A percentile compares a stretch with the other conserved stretches of the same genome.
Evolutionary conservation across 2,113 vertebrate genomes (phyloP).

Genomic region (Chionis minor): DNA sequence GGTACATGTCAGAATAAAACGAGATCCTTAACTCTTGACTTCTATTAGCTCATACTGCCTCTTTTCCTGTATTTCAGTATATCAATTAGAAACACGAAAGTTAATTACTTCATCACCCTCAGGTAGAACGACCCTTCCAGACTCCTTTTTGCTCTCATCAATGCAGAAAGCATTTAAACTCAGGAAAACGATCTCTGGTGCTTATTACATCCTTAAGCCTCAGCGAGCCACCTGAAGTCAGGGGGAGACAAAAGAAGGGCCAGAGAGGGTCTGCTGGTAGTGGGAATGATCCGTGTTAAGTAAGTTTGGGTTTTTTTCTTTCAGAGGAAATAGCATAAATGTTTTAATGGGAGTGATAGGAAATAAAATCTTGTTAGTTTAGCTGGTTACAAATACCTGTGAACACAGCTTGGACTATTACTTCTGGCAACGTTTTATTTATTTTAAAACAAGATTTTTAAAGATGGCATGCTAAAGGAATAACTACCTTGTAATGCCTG

Average conservation of each 20-base stretch:
- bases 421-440: not conserved
- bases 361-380: not conserved
- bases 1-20: not conserved
- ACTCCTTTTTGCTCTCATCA: not conserved
- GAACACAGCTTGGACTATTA: not conserved
- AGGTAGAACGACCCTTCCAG: not conserved
- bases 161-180: not conserved
- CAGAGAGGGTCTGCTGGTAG: not conserved
- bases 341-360: not conserved
- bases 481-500: not conserved
- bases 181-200: not conserved
- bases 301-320: not conserved
- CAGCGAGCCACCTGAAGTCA: not conserved
- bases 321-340: not conserved
- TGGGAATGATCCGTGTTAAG: not conserved
- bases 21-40: not conserved
- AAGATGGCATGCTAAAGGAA: not conserved
- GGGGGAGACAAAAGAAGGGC: not conserved
- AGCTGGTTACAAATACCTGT: not conserved
- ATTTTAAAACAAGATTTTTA: not conserved
- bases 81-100: not conserved
- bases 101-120: not conserved
- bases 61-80: not conserved
- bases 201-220: not conserved
- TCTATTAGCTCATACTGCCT: not conserved